Conservation (phyloP, 2,888 invertebrate species). For the Noctua fimbriata region DNA sequence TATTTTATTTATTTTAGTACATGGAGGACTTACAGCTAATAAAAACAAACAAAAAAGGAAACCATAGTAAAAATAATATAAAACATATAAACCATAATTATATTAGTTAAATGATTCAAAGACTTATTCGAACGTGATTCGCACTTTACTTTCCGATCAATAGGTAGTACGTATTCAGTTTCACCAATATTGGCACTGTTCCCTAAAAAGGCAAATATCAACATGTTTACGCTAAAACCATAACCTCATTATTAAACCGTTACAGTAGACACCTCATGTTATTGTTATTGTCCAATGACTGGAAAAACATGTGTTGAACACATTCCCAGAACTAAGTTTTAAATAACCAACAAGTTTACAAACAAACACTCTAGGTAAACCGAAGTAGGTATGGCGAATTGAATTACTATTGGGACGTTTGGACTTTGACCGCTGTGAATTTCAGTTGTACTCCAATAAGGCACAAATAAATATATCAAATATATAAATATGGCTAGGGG, state of each 20-base stretch:
- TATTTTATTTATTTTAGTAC: too few species aligned
- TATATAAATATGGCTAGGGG: not conserved
- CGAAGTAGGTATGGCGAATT: not conserved
- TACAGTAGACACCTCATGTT: not conserved
- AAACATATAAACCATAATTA: too few species aligned
- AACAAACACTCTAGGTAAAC: not conserved
- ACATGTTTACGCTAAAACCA: slow-evolving; percentile 18
- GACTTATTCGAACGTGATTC: not conserved
- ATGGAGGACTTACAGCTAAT: too few species aligned
- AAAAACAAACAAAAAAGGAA: too few species aligned
- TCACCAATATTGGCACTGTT: not conserved
- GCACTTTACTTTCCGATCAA: not conserved
- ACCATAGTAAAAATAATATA: too few species aligned
- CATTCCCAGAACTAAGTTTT: not conserved
- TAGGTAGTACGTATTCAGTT: not conserved
- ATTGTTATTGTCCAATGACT: slow-evolving; percentile 5
- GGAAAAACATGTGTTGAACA: not conserved
- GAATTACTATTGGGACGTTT: not conserved
- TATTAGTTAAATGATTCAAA: not conserved
- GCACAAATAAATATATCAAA: not conserved
- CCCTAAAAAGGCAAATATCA: not conserved
- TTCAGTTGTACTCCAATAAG: not conserved
- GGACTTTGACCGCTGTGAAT: not conserved
- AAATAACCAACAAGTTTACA: not conserved
- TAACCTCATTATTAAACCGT: not conserved